phyloP scores from a whole-genome alignment of 2,113 vertebrate species.

The Pelodiscus sinensis region DNA sequence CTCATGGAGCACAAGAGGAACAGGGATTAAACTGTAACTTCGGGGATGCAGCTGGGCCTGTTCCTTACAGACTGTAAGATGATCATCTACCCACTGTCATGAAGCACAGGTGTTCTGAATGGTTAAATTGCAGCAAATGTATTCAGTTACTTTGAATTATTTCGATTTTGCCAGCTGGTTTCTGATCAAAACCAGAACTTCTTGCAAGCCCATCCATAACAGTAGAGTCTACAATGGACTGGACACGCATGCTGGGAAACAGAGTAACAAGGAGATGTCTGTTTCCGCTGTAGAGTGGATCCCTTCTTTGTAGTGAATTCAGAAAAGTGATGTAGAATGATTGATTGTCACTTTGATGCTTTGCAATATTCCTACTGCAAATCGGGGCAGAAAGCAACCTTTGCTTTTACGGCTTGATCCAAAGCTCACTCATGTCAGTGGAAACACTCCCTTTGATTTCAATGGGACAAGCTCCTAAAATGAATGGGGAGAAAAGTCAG shows the following conservation, averaged over 20 bases:
- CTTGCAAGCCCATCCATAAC: neutral
- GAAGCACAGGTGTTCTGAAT: neutral
- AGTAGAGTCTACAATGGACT: neutral
- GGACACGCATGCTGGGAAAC: neutral
- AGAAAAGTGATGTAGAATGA: neutral
- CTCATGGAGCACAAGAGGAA: neutral
- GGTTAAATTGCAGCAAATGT: neutral
- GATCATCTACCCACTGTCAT: neutral
- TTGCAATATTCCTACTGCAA: neutral
- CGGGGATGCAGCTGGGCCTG: neutral
- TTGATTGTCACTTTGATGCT: neutral
- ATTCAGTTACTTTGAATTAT: neutral
- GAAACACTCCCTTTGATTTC: neutral
- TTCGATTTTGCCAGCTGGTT: neutral
- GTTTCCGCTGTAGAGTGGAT: neutral
- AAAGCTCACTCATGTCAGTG: neutral
- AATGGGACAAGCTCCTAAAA: neutral
- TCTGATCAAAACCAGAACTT: neutral
- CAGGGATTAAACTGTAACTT: rapidly evolving
- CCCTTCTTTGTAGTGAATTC: neutral
- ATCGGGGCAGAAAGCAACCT: neutral
- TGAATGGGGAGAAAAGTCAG: too few species aligned
- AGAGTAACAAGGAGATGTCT: neutral
- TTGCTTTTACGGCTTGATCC: neutral
- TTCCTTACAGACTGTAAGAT: neutral